Percentiles rank a stretch among this genome's conserved stretches.
Evolutionary conservation across 2,888 invertebrate species (phyloP).

Genomic region (Copidosoma aretas): DNA sequence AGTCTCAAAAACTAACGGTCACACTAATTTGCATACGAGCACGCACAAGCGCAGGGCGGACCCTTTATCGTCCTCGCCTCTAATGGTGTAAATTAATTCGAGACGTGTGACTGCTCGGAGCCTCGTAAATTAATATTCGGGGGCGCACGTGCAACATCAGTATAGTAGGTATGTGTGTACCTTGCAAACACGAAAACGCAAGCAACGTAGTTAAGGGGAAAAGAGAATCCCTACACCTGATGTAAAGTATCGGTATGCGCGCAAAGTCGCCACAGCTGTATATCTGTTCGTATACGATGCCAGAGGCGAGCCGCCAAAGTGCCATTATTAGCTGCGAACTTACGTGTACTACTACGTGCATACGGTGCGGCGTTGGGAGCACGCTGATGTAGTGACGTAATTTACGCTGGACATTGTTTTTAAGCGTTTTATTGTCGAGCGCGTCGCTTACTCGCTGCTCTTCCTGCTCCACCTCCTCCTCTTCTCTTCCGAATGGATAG

Average conservation of each 20-base stretch:
- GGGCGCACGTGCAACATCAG: too few species aligned
- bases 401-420: slow-evolving; percentile 31
- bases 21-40: background rate
- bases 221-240: slow-evolving; percentile 19
- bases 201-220: background rate
- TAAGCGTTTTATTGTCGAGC: slow-evolving; percentile 25
- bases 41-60: background rate
- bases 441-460: background rate
- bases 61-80: slow-evolving; percentile 1
- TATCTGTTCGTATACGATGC: too few species aligned
- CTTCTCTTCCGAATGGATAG: slow-evolving; percentile 3
- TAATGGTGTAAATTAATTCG: slow-evolving; percentile 31
- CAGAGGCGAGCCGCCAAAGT: background rate
- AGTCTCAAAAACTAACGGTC: background rate
- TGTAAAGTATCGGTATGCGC: slow-evolving; percentile 28
- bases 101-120: slow-evolving; percentile 2
- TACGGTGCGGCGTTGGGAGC: background rate
- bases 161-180: slow-evolving; percentile 21
- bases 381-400: slow-evolving; percentile 8
- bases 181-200: slow-evolving; percentile 18
- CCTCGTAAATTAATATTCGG: slow-evolving; percentile 35
- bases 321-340: background rate
- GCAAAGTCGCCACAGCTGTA: slow-evolving; percentile 4
- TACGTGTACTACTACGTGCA: background rate
- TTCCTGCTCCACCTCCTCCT: too few species aligned